Conservation (phyloP, 2,888 invertebrate genomes). For the Hirtodrosophila duncani region DNA sequence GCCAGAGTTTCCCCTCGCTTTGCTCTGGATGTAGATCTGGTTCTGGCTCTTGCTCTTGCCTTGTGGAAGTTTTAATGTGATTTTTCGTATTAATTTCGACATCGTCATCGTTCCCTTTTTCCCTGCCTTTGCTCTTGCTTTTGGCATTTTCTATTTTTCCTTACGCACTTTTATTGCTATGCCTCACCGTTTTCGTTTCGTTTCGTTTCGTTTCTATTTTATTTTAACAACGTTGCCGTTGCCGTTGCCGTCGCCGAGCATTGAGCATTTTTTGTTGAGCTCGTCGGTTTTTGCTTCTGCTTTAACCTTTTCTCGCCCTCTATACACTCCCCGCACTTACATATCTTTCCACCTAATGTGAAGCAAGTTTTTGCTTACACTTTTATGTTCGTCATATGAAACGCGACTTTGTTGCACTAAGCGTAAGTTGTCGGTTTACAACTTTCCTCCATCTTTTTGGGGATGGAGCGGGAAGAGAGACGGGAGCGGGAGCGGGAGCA, state of each 20-base stretch:
- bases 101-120: constrained; percentile 58
- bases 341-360: constrained; percentile 18
- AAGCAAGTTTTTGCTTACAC: constrained; percentile 34
- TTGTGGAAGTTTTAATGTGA: constrained; percentile 66
- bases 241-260: constrained; percentile 59
- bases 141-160: constrained; percentile 52
- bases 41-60: constrained; percentile 21
- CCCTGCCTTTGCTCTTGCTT: constrained; percentile 4
- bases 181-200: constrained; percentile 29
- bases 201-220: constrained; percentile 52
- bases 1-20: constrained; percentile 2
- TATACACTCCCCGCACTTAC: not conserved
- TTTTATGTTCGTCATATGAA: constrained; percentile 55
- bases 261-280: constrained; percentile 58
- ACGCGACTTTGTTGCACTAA: constrained; percentile 65
- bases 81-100: constrained; percentile 69
- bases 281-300: constrained; percentile 37
- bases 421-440: constrained; percentile 56
- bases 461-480: constrained; percentile 6
- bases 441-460: constrained; percentile 51
- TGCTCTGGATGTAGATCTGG: not conserved
- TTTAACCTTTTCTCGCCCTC: constrained; percentile 40
- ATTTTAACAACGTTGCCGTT: constrained; percentile 58
- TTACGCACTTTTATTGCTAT: constrained; percentile 66
- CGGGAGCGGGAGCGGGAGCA: not conserved